These are phyloP conservation scores for Ephydatia muelleri DNA, from an alignment of 37 sponge, comb jelly and placozoan species.

Conservation along the genomic window DNA sequence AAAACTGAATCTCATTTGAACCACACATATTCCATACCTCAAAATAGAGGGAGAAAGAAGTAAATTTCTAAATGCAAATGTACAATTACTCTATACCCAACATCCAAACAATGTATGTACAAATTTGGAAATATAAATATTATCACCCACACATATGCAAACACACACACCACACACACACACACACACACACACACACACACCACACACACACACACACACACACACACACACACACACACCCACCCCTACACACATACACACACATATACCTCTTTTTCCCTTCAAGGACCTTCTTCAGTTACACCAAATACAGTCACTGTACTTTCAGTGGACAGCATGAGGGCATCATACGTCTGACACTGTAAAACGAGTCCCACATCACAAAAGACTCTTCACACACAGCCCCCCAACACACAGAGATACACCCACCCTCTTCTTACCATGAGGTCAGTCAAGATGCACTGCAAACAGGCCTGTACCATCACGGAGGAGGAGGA, in stretches of 20 bases:
- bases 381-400: background rate
- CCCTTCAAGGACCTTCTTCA: constrained; percentile 81
- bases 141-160: background rate
- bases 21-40: too few species aligned
- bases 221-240: constrained; percentile 16
- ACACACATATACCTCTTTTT: constrained; percentile 53
- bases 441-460: constrained; percentile 81
- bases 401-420: background rate
- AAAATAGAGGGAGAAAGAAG: background rate
- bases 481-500: constrained; percentile 94
- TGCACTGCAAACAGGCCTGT: constrained; percentile 94
- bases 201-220: constrained; percentile 21
- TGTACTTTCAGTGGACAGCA: constrained; percentile 82
- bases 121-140: background rate
- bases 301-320: constrained; percentile 71
- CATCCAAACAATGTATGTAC: background rate
- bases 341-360: constrained; percentile 87
- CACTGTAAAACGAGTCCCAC: constrained; percentile 34
- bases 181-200: constrained; percentile 26
- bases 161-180: constrained; percentile 14
- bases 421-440: background rate
- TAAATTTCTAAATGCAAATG: background rate
- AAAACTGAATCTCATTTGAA: too few species aligned
- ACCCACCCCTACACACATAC: too few species aligned
- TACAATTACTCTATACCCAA: too few species aligned